Percentiles rank a stretch among this genome's conserved stretches.
These are phyloP conservation scores for Trogon melanurus DNA, from an alignment of 2,113 vertebrate genomes.

Conservation along the genomic window DNA sequence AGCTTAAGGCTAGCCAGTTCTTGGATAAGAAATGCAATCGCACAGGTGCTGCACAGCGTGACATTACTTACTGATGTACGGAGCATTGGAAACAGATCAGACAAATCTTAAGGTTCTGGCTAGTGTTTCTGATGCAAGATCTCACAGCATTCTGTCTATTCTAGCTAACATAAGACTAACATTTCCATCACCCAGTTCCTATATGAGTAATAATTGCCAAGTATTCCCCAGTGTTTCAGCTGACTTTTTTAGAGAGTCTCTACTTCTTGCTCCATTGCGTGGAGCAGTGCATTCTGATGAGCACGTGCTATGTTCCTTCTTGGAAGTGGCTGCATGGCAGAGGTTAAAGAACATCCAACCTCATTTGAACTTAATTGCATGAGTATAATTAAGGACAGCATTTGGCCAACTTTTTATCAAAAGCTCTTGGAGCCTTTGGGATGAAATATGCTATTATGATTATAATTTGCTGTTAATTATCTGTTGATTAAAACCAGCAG, in stretches of 20 bases:
- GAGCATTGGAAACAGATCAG: background rate
- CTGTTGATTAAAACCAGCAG: slow-evolving; percentile 52
- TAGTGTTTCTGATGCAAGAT: background rate
- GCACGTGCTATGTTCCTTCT: background rate
- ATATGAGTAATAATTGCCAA: background rate
- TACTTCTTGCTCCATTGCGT: background rate
- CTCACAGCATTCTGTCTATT: background rate
- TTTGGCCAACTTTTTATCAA: slow-evolving; percentile 7
- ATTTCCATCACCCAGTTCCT: background rate
- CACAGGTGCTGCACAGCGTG: background rate
- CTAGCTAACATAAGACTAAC: background rate
- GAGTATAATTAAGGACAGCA: slow-evolving; percentile 15
- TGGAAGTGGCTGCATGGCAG: background rate
- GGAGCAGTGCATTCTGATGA: background rate
- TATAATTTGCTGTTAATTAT: slow-evolving; percentile 56
- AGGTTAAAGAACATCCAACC: background rate
- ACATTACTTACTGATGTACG: background rate
- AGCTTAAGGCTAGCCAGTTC: background rate
- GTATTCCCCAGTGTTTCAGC: background rate
- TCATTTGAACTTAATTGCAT: background rate
- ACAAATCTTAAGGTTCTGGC: background rate
- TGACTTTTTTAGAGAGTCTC: background rate
- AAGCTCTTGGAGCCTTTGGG: background rate
- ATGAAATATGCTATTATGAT: slow-evolving; percentile 28
- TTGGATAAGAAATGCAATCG: background rate